phyloP scores from a whole-genome alignment of 1,140 invertebrate species.

The Macrostomum lignano region DNA sequence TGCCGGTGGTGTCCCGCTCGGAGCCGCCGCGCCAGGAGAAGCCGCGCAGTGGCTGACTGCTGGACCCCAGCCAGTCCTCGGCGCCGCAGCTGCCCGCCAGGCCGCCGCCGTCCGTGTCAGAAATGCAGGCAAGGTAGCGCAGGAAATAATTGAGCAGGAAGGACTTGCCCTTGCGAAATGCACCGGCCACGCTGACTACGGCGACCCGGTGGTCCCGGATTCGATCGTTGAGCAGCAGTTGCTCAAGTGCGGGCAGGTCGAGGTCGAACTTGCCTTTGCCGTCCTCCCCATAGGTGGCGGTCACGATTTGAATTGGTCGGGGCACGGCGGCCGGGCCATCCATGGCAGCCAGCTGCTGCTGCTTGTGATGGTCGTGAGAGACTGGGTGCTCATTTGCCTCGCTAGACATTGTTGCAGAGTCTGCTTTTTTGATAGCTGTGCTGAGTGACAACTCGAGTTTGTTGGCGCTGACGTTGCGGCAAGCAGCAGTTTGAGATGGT shows the following conservation, averaged over 20 bases:
- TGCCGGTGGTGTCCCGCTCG: slow-evolving; percentile 71
- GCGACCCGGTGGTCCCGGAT: slow-evolving; percentile 33
- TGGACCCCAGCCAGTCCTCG: slow-evolving; percentile 28
- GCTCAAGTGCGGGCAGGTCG: slow-evolving; percentile 52
- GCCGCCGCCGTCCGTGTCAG: slow-evolving; percentile 17
- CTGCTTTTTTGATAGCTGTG: no score
- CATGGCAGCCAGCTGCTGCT: no score
- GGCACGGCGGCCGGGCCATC: no score
- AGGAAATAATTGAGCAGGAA: slow-evolving; percentile 73
- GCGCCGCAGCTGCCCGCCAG: slow-evolving; percentile 24
- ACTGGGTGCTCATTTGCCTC: no score
- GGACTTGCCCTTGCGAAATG: slow-evolving; percentile 84
- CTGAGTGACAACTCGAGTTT: no score
- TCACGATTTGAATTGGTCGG: no score
- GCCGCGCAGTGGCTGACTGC: slow-evolving; percentile 27
- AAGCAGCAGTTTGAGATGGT: no score
- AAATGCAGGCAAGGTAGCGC: slow-evolving; percentile 34
- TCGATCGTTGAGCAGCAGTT: slow-evolving; percentile 39
- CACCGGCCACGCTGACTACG: slow-evolving; percentile 71
- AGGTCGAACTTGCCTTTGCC: slow-evolving; percentile 54
- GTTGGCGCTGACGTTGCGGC: no score
- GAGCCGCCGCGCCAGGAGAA: slow-evolving; percentile 78
- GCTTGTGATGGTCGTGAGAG: no score
- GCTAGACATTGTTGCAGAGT: no score
- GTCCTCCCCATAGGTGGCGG: no score